A percentile compares a stretch with the other conserved stretches of the same genome.
These are phyloP conservation scores for Drosophila meridionalis DNA, from an alignment of 2,888 invertebrate genomes.

Conservation along the genomic window DNA sequence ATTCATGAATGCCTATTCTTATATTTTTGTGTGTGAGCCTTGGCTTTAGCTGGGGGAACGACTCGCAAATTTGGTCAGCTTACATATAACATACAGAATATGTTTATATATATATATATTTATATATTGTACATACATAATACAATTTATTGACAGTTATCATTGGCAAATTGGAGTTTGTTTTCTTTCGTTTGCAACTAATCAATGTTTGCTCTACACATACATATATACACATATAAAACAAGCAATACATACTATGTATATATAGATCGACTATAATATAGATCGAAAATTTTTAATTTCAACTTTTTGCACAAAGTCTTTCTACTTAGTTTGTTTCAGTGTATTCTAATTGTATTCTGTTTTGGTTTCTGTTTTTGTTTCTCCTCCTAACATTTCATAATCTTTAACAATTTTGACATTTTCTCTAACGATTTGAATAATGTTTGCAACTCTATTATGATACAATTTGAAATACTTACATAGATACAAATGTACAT, in stretches of 20 bases:
- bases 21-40: slow-evolving; percentile 16
- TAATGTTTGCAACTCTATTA: slow-evolving; percentile 22
- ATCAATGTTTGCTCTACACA: background rate
- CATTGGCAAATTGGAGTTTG: slow-evolving; percentile 69
- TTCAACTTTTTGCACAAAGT: slow-evolving; percentile 11
- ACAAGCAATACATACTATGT: slow-evolving; percentile 19
- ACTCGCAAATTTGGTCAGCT: slow-evolving; percentile 32
- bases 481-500: slow-evolving; percentile 50
- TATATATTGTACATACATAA: slow-evolving; percentile 26
- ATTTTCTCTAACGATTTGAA: slow-evolving; percentile 36
- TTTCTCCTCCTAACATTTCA: slow-evolving; percentile 20
- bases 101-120: background rate
- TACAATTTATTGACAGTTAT: slow-evolving; percentile 69
- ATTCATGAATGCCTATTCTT: slow-evolving; percentile 14
- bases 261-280: slow-evolving; percentile 16
- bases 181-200: slow-evolving; percentile 35
- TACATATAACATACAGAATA: slow-evolving; percentile 25
- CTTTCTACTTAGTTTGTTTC: slow-evolving; percentile 4
- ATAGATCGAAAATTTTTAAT: slow-evolving; percentile 1
- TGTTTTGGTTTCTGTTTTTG: background rate
- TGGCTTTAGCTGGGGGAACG: slow-evolving; percentile 11
- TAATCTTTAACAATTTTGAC: slow-evolving; percentile 48
- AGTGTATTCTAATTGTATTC: background rate
- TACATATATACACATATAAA: slow-evolving; percentile 20
- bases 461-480: slow-evolving; percentile 56